Evolutionary conservation across 1,140 invertebrate species (phyloP).

Genomic region (Drosophila nigromelanica): DNA sequence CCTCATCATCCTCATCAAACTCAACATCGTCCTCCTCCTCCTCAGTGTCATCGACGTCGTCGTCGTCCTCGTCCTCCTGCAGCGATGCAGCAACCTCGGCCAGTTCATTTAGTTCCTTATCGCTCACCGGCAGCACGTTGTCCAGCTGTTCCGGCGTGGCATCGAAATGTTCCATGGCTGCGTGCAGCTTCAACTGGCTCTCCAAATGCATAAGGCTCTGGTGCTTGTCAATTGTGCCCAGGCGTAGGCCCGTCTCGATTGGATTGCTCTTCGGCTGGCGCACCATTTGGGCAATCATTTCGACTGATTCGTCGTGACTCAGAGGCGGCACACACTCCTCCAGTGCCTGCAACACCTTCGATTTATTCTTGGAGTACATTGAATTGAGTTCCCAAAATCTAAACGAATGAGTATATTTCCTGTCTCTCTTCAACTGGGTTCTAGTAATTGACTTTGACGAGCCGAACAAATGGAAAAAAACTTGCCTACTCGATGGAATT

Average conservation of each 20-base stretch:
- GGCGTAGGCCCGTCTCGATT: slow-evolving; percentile 24
- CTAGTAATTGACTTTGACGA: slow-evolving; percentile 17
- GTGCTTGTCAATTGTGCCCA: slow-evolving; percentile 34
- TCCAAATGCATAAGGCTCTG: slow-evolving; percentile 50
- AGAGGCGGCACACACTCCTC: slow-evolving; percentile 48
- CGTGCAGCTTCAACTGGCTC: slow-evolving; percentile 39
- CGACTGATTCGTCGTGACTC: slow-evolving; percentile 39
- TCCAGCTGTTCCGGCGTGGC: slow-evolving; percentile 32
- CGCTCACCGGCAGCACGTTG: slow-evolving; percentile 51
- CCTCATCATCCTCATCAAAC: slow-evolving; percentile 1
- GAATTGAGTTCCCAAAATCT: slow-evolving; percentile 21
- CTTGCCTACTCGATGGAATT: slow-evolving; percentile 31
- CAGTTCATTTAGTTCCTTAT: slow-evolving; percentile 51
- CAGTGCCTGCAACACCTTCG: slow-evolving; percentile 61
- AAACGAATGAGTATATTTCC: slow-evolving; percentile 35
- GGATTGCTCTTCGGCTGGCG: slow-evolving; percentile 52
- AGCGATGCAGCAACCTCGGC: slow-evolving; percentile 6
- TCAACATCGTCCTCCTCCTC: slow-evolving; percentile 27
- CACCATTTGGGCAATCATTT: slow-evolving; percentile 48
- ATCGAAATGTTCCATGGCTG: slow-evolving; percentile 44
- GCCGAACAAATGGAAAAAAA: not conserved
- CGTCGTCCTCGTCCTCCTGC: not conserved
- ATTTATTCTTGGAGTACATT: slow-evolving; percentile 56
- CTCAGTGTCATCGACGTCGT: not conserved
- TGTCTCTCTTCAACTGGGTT: slow-evolving; percentile 6